Evolutionary conservation across 2,113 vertebrate species (phyloP).

Genomic region (Gallinago paraguaiae): DNA sequence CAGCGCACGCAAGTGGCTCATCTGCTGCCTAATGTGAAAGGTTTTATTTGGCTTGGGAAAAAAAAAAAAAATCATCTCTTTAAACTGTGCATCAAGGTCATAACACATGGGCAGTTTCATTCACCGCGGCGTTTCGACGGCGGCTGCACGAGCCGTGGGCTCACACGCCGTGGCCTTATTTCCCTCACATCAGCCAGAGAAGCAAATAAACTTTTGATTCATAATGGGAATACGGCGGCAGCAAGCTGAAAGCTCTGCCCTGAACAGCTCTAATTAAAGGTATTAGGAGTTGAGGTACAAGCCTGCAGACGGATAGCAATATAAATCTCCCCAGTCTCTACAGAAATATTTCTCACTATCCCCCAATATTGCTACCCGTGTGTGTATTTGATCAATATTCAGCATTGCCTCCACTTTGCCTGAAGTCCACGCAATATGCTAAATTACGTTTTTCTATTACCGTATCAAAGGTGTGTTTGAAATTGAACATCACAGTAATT

Average conservation of each 20-base stretch:
- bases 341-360: slow-evolving; percentile 12
- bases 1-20: slow-evolving; percentile 29
- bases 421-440: not conserved
- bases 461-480: slow-evolving; percentile 8
- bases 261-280: slow-evolving; percentile 2
- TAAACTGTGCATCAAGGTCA: slow-evolving; percentile 60
- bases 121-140: slow-evolving; percentile 42
- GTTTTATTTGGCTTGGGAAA: slow-evolving; percentile 48
- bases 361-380: not conserved
- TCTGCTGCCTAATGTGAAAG: slow-evolving; percentile 61
- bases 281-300: slow-evolving; percentile 2
- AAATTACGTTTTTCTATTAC: slow-evolving; percentile 62
- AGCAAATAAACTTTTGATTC: slow-evolving; percentile 57
- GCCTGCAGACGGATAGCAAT: not conserved
- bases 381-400: slow-evolving; percentile 42
- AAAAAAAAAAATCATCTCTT: slow-evolving; percentile 8
- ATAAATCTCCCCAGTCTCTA: not conserved
- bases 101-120: slow-evolving; percentile 42
- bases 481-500: slow-evolving; percentile 52
- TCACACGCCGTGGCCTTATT: not conserved
- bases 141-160: not conserved
- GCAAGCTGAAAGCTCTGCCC: not conserved
- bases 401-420: not conserved
- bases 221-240: slow-evolving; percentile 2
- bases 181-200: slow-evolving; percentile 9